Percentiles rank a stretch among this genome's conserved stretches.
phyloP scores from a whole-genome alignment of 2,797 vertebrate genomes.

The Chaenodraco wilsoni region DNA sequence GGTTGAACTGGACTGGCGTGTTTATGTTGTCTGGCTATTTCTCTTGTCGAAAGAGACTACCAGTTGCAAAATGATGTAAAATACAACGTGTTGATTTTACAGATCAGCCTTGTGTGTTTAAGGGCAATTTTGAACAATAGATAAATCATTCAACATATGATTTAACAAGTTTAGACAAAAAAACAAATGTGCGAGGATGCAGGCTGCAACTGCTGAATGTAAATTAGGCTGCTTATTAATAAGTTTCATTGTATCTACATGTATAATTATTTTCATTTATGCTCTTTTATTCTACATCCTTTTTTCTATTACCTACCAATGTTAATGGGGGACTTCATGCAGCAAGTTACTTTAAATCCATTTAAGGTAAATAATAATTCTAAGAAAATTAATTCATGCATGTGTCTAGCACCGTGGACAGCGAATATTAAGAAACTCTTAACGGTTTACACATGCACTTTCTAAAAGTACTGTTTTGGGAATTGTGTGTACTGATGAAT shows the following conservation, averaged over 20 bases:
- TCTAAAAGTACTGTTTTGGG: constrained; percentile 27
- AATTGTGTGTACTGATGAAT: constrained; percentile 30
- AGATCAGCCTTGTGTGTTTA: no score
- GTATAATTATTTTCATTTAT: constrained; percentile 2
- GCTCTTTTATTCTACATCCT: not conserved
- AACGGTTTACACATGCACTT: not conserved
- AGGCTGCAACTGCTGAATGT: constrained; percentile 4
- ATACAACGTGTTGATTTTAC: no score
- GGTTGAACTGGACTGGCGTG: no score
- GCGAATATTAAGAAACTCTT: constrained; percentile 5
- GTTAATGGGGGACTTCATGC: constrained; percentile 3
- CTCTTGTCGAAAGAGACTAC: no score
- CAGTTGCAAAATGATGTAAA: no score
- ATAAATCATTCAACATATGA: no score
- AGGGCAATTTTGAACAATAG: no score
- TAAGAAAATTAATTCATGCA: not conserved
- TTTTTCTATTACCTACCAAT: not conserved
- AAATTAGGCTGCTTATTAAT: constrained; percentile 3
- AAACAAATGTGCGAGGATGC: no score
- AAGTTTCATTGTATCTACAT: not conserved
- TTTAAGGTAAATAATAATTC: no score
- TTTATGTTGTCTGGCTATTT: no score
- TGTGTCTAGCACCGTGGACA: constrained; percentile 16
- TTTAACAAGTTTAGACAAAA: no score
- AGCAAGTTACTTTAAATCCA: constrained; percentile 13